Evolutionary conservation across 2,888 invertebrate genomes (phyloP), one percentile per base, ranked within the genome.

Genomic region (Pediacus dermestoides): DNA sequence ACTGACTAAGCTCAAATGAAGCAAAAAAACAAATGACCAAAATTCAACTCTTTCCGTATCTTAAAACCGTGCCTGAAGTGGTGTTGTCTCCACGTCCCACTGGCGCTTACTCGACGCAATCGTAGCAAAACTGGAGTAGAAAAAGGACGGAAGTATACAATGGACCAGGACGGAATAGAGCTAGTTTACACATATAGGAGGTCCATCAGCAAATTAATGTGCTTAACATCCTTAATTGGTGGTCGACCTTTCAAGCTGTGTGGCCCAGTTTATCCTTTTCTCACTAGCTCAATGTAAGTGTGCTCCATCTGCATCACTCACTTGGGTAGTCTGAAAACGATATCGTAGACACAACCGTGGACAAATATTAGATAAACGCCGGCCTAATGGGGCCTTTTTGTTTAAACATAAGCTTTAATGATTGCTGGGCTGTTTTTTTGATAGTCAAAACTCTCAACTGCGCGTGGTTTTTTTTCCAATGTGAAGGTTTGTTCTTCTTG

Each of bases 171-270:
- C 36, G 37, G 46, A 41, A 48, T 50, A 53, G 50, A 50, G 43
- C 42, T 47, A 55, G 55, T 60, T 61, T 60, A 61, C 60, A 63
- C 52, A 54, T 58, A 28, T 28, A 63, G 67, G 67, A 66, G 68
- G 67, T 67, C 67, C 66, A 61, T 57, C 60, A 62, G 64, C 66
- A 68, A 68, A 68, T 68, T 68, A 68, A 68, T 68, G 68, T 66
- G 68, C 66, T 67, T 68, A 67, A 68, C 64, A 68, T 68, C 67
- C 67, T 68, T 68, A 68, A 68, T 68, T 68, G 62, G 62, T 60
- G 59, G 61, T 60, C 58, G 55, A 57, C 54, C 52, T 57, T 57
- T 64, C 68, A 58, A 64, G 66, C 49, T 68, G 68, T 68, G 68
- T 68, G 68, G 68, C 65, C 68, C 49, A 45, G 21, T 18, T 18